These are phyloP conservation scores for Phthorimaea operculella DNA, from an alignment of 1,140 invertebrate species.

Conservation along the genomic window DNA sequence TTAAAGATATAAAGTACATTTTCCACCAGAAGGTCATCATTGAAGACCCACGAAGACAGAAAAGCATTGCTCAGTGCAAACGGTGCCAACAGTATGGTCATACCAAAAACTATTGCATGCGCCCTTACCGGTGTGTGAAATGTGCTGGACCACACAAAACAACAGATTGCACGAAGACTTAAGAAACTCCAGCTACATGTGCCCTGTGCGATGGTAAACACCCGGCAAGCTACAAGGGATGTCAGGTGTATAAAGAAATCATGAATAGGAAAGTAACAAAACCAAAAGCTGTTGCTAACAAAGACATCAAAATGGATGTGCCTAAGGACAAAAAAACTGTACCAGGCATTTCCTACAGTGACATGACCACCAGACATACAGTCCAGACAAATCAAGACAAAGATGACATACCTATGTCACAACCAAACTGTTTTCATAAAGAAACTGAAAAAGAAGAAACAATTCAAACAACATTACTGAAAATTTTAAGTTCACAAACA, in stretches of 20 bases:
- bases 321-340: too few relatives aligned
- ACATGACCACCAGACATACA: too few relatives aligned
- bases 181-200: not conserved
- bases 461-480: not conserved
- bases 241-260: too few relatives aligned
- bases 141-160: slow-evolving; percentile 1
- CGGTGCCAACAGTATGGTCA: slow-evolving; percentile 5
- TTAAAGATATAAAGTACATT: slow-evolving; percentile 6
- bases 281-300: too few relatives aligned
- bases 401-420: not conserved
- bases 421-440: not conserved
- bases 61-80: not conserved
- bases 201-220: not conserved
- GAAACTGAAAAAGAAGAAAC: not conserved
- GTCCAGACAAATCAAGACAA: not conserved
- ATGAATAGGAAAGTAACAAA: slow-evolving; percentile 1
- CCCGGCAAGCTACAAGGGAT: not conserved
- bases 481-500: not conserved
- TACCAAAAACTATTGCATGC: slow-evolving; percentile 2
- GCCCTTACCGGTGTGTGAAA: slow-evolving; percentile 1
- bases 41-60: not conserved
- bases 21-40: slow-evolving; percentile 1
- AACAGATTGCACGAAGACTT: not conserved
- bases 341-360: too few relatives aligned
- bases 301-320: too few relatives aligned